Percentiles rank a stretch among this genome's conserved stretches.
These are phyloP conservation scores for Poeciliopsis presidionis DNA, from an alignment of 2,797 vertebrate genomes.

Conservation along the genomic window DNA sequence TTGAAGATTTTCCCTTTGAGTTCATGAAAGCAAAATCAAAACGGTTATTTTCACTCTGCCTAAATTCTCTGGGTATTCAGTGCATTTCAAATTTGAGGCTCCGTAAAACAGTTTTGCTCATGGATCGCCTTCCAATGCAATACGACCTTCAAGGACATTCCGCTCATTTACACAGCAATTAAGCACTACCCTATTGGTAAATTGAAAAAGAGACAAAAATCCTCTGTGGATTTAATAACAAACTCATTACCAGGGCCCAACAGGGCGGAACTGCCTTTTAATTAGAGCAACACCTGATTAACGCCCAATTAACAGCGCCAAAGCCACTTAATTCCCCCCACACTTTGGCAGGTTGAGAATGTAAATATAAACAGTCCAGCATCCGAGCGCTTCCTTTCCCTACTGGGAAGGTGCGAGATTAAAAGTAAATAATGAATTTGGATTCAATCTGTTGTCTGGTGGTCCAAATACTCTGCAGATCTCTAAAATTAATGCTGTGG, in stretches of 20 bases:
- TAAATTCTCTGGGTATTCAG: constrained; percentile 24
- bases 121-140: constrained; percentile 58
- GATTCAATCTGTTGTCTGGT: constrained; percentile 51
- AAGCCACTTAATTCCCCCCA: constrained; percentile 78
- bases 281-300: constrained; percentile 87
- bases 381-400: constrained; percentile 47
- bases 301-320: constrained; percentile 82
- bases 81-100: constrained; percentile 41
- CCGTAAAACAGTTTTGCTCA: constrained; percentile 43
- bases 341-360: constrained; percentile 74
- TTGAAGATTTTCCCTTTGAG: constrained; percentile 7
- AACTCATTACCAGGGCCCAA: constrained; percentile 84
- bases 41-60: constrained; percentile 7
- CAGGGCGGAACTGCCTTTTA: constrained; percentile 84
- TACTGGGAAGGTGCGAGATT: constrained; percentile 54
- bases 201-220: constrained; percentile 82
- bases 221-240: constrained; percentile 84
- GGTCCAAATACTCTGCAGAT: constrained; percentile 53
- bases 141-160: constrained; percentile 81
- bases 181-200: constrained; percentile 79
- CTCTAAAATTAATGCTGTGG: constrained; percentile 6
- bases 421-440: constrained; percentile 68
- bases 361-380: constrained; percentile 73
- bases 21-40: constrained; percentile 9
- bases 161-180: constrained; percentile 81